These are phyloP conservation scores for Chymomyza costata DNA, from an alignment of 1,140 invertebrate genomes.

Conservation along the genomic window DNA sequence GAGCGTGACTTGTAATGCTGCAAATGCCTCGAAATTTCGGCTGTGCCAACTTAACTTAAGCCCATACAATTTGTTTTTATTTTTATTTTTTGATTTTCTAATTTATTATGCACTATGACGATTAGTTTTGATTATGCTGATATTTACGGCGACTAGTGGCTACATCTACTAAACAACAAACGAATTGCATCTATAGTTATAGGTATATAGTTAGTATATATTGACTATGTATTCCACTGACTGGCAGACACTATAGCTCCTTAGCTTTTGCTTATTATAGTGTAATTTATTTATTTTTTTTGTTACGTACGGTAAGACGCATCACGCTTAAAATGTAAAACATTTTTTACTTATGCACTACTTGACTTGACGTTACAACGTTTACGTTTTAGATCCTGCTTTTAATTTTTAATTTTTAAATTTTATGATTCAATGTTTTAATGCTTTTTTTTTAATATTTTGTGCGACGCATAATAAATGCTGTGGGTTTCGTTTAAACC, in stretches of 20 bases:
- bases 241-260: too few relatives aligned
- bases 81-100: too few relatives aligned
- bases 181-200: conserved; percentile 52
- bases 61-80: conserved; percentile 31
- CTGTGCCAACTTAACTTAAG: conserved; percentile 26
- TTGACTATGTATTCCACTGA: conserved; percentile 25
- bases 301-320: conserved; percentile 43
- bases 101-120: too few relatives aligned
- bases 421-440: conserved; percentile 17
- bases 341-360: conserved; percentile 58
- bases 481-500: conserved; percentile 39
- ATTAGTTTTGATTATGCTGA: too few relatives aligned
- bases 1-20: conserved; percentile 43
- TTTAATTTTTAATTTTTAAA: conserved; percentile 11
- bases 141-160: conserved; percentile 59
- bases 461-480: conserved; percentile 75
- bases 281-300: conserved; percentile 34
- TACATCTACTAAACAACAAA: conserved; percentile 70
- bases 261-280: too few relatives aligned
- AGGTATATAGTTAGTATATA: conserved; percentile 36
- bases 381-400: conserved; percentile 11
- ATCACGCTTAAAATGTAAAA: conserved; percentile 61
- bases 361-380: conserved; percentile 24
- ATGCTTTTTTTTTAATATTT: conserved; percentile 25
- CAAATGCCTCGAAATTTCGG: conserved; percentile 6